Base-by-base conservation (phyloP, 2,888 invertebrate species). In the Disparrhopalites patrizii region DNA sequence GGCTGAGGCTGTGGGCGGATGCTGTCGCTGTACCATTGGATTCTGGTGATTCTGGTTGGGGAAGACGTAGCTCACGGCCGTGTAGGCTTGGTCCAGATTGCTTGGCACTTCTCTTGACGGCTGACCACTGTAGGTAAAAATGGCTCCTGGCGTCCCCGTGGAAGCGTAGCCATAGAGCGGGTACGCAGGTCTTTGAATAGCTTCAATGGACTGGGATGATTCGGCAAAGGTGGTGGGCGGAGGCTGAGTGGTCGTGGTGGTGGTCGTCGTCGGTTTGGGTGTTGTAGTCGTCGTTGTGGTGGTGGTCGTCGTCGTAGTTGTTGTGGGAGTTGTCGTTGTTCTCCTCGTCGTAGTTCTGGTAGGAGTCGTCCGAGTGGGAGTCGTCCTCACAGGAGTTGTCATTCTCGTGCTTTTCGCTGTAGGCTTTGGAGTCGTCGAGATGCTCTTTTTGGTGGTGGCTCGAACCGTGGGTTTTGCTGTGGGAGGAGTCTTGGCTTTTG, bases 271-370 rank as follows among this genome's bases (percentile, higher is more conserved):
- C 10, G 38, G 54, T 18, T 30, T 55, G 31, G 56, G 56, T 1
- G 70, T 68, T 7, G 57, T 62, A 25, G 61, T 65, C 36, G 62
- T 68, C 2, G 68, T 60, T 18, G 70, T 66, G 13, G 64, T 65
- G 3, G 65, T 65, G 0, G 68, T 65, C 8, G 65, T 66, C 0
- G 68, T 63, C 2, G 67, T 70, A 33, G 68, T 70, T 15, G 71
- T 71, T n/a, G 60, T 58, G 7, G 63, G 58, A 15, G 62, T 52
- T 5, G 57, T 43, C 3, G 51, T 27, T 36, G 61, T 65, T 15
- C 68, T 65, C 5, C 38, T 30, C 20, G 67, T 33, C 47, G 66
- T 55, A n/a, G 66, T 51, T 7, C 40, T 33, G 15, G 58, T 60
- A 13, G 60, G 27, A 1, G 67, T 38, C 18, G 51, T 63, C 7